These are phyloP conservation scores for Ptilodon capucinus DNA, from an alignment of 2,888 invertebrate genomes.

Conservation along the genomic window DNA sequence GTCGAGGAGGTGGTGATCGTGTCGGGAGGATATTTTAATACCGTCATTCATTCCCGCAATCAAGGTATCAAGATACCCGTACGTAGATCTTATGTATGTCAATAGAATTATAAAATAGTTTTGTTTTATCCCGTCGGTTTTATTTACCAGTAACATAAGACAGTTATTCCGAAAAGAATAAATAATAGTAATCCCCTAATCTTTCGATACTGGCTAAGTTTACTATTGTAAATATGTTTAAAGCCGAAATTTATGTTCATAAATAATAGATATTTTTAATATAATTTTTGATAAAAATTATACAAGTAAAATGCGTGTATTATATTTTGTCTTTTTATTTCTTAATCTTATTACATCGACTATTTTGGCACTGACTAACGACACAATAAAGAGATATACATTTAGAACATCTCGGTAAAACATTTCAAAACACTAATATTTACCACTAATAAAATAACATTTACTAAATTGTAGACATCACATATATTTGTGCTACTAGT, in stretches of 20 bases:
- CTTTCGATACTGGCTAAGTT: conserved; percentile 6
- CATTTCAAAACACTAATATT: neutral
- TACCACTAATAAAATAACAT: neutral
- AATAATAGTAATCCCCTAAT: no score
- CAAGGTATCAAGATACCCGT: no score
- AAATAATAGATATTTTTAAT: neutral
- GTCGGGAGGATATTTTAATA: no score
- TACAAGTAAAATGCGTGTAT: conserved; percentile 4
- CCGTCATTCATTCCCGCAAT: no score
- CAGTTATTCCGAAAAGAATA: no score
- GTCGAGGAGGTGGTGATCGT: no score
- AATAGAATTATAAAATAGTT: no score
- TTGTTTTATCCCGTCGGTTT: no score
- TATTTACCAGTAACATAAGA: no score
- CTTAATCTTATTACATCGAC: conserved; percentile 10
- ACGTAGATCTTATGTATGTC: no score
- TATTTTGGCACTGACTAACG: conserved; percentile 26
- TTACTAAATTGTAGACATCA: no score
- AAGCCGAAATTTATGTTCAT: neutral
- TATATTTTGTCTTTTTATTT: neutral
- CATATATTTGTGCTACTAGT: no score
- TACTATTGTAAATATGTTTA: conserved; percentile 16
- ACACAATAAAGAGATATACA: conserved; percentile 6
- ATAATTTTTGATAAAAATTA: neutral
- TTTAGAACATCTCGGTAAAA: neutral